These are phyloP conservation scores for Diadromus collaris DNA, from an alignment of 2,888 invertebrate species.

Conservation along the genomic window DNA sequence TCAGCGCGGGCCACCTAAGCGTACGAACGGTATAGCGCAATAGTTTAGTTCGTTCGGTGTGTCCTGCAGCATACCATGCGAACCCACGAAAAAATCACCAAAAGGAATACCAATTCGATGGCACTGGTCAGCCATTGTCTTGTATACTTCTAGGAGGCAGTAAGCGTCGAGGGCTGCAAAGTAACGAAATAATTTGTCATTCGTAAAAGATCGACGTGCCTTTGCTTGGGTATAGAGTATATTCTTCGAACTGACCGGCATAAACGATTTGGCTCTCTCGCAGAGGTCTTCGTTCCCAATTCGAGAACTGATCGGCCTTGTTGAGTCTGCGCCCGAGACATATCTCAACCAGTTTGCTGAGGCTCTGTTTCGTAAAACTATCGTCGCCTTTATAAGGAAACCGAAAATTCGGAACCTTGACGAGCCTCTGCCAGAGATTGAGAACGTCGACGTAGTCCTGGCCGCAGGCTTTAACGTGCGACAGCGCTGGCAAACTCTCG, in stretches of 20 bases:
- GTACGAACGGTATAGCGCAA: conserved; percentile 51
- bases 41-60: conserved; percentile 80
- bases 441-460: conserved; percentile 84
- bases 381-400: conserved; percentile 82
- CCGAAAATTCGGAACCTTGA: conserved; percentile 81
- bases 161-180: conserved; percentile 90
- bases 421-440: conserved; percentile 83
- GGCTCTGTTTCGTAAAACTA: conserved; percentile 83
- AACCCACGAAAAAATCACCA: conserved; percentile 84
- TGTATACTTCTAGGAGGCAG: conserved; percentile 91
- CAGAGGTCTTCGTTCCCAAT: conserved; percentile 93
- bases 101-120: conserved; percentile 82
- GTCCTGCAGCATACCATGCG: conserved; percentile 75
- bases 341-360: conserved; percentile 88
- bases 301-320: conserved; percentile 95
- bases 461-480: conserved; percentile 80
- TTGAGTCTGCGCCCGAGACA: conserved; percentile 90
- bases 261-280: conserved; percentile 89
- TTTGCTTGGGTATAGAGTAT: neutral
- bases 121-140: conserved; percentile 82
- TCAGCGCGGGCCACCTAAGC: conserved; percentile 48
- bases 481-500: conserved; percentile 82
- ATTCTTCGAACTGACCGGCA: conserved; percentile 82
- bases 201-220: neutral
- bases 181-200: neutral